Evolutionary conservation across 2,113 vertebrate genomes (phyloP), one percentile per base, ranked within the genome.

Genomic region (Cryptomyrus ogoouensis): DNA sequence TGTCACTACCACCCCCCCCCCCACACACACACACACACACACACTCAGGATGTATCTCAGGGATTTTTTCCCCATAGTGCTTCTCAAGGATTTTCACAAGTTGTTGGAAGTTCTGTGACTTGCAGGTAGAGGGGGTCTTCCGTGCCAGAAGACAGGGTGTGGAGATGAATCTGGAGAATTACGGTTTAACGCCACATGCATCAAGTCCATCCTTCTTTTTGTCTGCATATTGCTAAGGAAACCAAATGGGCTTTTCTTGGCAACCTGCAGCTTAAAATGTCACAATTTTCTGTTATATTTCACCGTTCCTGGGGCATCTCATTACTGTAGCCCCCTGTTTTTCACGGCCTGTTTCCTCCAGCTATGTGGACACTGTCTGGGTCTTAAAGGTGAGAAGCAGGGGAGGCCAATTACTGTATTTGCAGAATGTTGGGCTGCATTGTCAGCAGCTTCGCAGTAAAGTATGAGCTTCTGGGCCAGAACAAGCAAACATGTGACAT

Each of bases 41-140:
- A 19, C 24, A 1, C 49, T 27, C 8, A 17, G 80, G n/a, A 50
- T 83, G 35, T n/a, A 49, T 10, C 80, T 83, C 21, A 19, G 42
- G 39, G 53, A 12, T 27, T 52, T 86, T 84, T 52, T 35, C 4
- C 44, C 44, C 3, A 84, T 19, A 12, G 0, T 74, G 39, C 1
- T 90, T 85, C 17, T 35, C 27, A 27, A 86, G 5, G 39, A 66
- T 70, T 85, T 87, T 44, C 44, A 49, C 39, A 50, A 49, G 2
- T 90, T 86, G 53, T 35, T n/a, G n/a, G 46, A 56, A 87, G 44
- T 87, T 87, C 24, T 35, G 15, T 5, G 21, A 31, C 49, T 39
- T 87, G 85, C n/a, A 52, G 50, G n/a, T 39, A 49, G 49, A 9
- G 49, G 49, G n/a, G 9, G 27, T 53, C 35, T 96, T 95, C 96